phyloP scores from a whole-genome alignment of 1,140 invertebrate genomes.

The Drosophila gunungcola region DNA sequence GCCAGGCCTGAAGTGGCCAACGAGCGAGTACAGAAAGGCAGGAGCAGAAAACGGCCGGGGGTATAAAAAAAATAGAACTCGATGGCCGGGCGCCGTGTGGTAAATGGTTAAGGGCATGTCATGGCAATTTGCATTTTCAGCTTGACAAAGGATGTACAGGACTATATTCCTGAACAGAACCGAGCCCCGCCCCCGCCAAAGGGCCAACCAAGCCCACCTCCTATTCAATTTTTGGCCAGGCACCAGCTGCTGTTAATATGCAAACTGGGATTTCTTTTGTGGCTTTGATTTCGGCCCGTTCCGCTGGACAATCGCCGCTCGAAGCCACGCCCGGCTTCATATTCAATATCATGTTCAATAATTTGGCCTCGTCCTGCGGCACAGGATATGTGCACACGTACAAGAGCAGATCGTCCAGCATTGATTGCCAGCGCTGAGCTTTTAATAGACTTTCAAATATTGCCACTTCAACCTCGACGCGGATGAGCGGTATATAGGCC shows the following conservation, averaged over 20 bases:
- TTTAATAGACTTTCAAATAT: constrained; percentile 83
- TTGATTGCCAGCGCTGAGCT: constrained; percentile 63
- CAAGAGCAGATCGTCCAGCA: constrained; percentile 40
- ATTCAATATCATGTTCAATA: constrained; percentile 80
- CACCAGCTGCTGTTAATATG: constrained; percentile 80
- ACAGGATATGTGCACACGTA: constrained; percentile 13
- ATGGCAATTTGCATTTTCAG: constrained; percentile 82
- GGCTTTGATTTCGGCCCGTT: constrained; percentile 70
- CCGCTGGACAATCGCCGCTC: constrained; percentile 26
- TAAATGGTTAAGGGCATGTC: constrained; percentile 82
- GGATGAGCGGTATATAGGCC: constrained; percentile 42
- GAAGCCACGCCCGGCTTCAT: constrained; percentile 30
- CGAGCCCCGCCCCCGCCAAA: constrained; percentile 1
- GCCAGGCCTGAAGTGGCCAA: constrained; percentile 27
- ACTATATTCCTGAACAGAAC: constrained; percentile 33
- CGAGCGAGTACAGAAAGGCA: constrained; percentile 17
- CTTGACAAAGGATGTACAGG: constrained; percentile 79
- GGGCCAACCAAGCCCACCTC: constrained; percentile 19
- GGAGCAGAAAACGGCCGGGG: constrained; percentile 31
- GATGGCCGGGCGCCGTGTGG: constrained; percentile 60
- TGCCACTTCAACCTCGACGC: constrained; percentile 60
- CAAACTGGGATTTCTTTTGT: constrained; percentile 82
- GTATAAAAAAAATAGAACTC: constrained; percentile 34
- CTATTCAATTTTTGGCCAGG: constrained; percentile 55
- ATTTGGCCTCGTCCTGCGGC: constrained; percentile 34